A percentile compares a stretch with the other conserved stretches of the same genome.
These are phyloP conservation scores for Eriocheir sinensis DNA, from an alignment of 1,140 invertebrate species.

Conservation along the genomic window DNA sequence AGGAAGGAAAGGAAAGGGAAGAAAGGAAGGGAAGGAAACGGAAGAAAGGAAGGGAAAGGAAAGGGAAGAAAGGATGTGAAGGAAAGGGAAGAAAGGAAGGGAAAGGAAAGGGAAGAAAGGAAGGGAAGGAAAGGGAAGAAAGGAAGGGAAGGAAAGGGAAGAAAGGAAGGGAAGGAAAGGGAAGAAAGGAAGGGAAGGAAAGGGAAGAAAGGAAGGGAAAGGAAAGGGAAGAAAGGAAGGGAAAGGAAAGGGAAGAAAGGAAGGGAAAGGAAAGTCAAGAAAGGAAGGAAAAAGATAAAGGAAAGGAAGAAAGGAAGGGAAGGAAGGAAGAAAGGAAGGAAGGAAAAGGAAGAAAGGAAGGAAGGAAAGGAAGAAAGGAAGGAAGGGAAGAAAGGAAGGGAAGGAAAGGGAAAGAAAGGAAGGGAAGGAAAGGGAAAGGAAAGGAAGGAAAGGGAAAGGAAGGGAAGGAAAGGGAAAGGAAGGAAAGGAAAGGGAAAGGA, in stretches of 20 bases:
- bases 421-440: background rate
- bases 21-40: too few species aligned
- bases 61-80: background rate
- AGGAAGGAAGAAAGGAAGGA: background rate
- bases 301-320: background rate
- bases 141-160: too few species aligned
- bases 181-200: background rate
- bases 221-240: background rate
- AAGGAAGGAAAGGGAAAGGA: background rate
- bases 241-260: background rate
- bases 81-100: background rate
- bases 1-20: background rate
- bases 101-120: background rate
- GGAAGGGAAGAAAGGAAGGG: background rate
- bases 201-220: background rate
- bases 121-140: too few species aligned
- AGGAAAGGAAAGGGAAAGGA: background rate
- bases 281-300: background rate
- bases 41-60: background rate
- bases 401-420: background rate
- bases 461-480: background rate
- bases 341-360: background rate
- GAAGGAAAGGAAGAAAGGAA: background rate
- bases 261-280: background rate
- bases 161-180: too few species aligned